A percentile compares a stretch with the other conserved stretches of the same genome.
phyloP scores from a whole-genome alignment of 2,888 invertebrate species.

The Cheilosia impressa region DNA sequence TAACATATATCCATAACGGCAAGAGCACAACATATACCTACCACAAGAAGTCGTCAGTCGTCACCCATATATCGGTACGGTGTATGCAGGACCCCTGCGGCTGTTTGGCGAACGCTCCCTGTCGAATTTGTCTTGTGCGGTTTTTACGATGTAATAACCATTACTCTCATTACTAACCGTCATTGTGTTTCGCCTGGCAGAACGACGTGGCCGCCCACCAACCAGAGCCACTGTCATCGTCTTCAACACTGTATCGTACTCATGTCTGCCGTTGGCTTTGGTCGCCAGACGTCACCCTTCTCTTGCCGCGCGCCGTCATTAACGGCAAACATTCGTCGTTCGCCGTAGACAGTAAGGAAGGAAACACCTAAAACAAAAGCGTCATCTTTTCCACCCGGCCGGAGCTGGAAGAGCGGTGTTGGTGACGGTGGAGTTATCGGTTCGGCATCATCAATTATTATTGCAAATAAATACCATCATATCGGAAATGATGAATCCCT shows the following conservation, averaged over 20 bases:
- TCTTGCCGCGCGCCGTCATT: constrained; percentile 64
- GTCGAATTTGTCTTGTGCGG: constrained; percentile 68
- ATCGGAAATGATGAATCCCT: constrained; percentile 75
- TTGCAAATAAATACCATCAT: constrained; percentile 75
- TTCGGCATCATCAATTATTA: constrained; percentile 74
- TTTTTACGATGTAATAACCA: constrained; percentile 70
- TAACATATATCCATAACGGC: constrained; percentile 45
- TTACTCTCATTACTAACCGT: constrained; percentile 68
- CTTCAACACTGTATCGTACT: constrained; percentile 4
- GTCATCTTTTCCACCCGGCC: constrained; percentile 41
- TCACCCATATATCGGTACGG: background rate
- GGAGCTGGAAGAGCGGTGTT: background rate
- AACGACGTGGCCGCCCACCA: constrained; percentile 51
- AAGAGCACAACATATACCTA: constrained; percentile 47
- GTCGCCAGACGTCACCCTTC: constrained; percentile 55
- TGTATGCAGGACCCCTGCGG: constrained; percentile 1
- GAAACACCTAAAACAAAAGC: constrained; percentile 70
- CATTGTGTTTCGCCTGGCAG: constrained; percentile 49
- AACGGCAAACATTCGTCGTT: constrained; percentile 61
- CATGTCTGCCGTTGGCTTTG: background rate
- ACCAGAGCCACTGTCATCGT: constrained; percentile 56
- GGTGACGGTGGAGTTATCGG: constrained; percentile 54
- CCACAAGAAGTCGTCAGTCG: constrained; percentile 3
- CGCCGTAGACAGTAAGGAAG: constrained; percentile 52
- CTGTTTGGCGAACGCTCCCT: constrained; percentile 48